These are phyloP conservation scores for Poecilia velifera DNA, from an alignment of 2,797 vertebrate species.

Conservation along the genomic window DNA sequence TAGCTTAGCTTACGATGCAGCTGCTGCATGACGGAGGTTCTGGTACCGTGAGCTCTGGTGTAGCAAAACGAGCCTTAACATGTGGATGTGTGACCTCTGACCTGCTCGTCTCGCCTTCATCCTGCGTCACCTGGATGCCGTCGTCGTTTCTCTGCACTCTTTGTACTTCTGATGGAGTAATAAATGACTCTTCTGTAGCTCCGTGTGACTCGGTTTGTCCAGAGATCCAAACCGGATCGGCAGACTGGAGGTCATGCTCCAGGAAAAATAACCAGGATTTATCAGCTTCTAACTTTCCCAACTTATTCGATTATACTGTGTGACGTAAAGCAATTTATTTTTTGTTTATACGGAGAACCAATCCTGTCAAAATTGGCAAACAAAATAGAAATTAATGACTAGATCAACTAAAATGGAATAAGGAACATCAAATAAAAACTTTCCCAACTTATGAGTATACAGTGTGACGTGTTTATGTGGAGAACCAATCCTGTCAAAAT, in stretches of 20 bases:
- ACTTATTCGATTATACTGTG: no score
- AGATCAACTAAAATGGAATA: no score
- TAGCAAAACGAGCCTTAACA: slow-evolving; percentile 71
- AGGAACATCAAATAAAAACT: no score
- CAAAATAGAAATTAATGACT: no score
- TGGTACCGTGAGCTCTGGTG: slow-evolving; percentile 50
- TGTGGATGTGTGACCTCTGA: slow-evolving; percentile 39
- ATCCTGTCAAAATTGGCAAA: not conserved
- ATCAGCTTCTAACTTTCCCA: not conserved
- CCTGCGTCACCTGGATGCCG: slow-evolving; percentile 49
- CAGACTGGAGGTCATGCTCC: no score
- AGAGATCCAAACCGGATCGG: no score
- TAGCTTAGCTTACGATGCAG: not conserved
- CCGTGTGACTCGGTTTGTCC: slow-evolving; percentile 46
- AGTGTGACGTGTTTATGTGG: no score
- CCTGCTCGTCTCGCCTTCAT: not conserved
- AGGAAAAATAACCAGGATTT: not conserved
- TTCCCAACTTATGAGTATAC: no score
- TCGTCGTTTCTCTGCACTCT: slow-evolving; percentile 66
- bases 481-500: not conserved
- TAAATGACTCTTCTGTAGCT: slow-evolving; percentile 73
- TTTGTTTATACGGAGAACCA: not conserved
- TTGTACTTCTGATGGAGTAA: slow-evolving; percentile 74
- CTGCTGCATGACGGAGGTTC: not conserved
- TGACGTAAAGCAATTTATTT: no score